Evolutionary conservation across 2,888 invertebrate genomes (phyloP), one percentile per base, ranked within the genome.

Genomic region (Agrypnus murinus): DNA sequence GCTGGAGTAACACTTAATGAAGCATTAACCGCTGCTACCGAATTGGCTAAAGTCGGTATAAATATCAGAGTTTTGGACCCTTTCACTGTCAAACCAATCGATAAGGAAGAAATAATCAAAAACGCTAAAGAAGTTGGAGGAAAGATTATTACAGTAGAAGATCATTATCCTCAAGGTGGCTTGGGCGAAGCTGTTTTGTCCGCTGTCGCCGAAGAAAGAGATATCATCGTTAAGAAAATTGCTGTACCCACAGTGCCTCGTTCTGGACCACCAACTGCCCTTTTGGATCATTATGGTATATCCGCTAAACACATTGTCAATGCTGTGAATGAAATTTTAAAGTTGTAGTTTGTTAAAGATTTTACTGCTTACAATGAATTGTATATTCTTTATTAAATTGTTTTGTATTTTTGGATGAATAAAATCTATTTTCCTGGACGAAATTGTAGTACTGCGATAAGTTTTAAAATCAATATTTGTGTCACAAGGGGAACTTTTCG

Each of bases 111-210:
- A 0, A 91, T 99, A 43, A 84, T 93, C 43, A 87, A 88, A 60
- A 91, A 95, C 84, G 98, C 96, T 1, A 88, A 89, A 72, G 92
- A 92, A 64, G 92, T 90, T 65, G 93, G 93, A 6, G 97, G 97
- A 0, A 88, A 91, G 8, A 90, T 99, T 65, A 84, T 99, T 58
- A 96, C 97, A 36, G 97, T 98, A 0, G 99, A 99, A 86, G 99
- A 99, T 85, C 99, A 99, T 86, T 99, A 99, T 85, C 91, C 93
- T 75, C 95, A 95, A 85, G 98, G 99, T 74, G 99, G 99, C 60
- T 83, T 99, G 65, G 99, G 99, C 71, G 99, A 99, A 84, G 98
- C 99, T 14, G 98, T 99, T 7, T 84, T 93, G 10, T 91, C 93
- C 0, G 96, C 94, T 6, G 88, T 97, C 69, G 91, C 95, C 1